phyloP scores from a whole-genome alignment of 2,113 vertebrate species.

The Emydocephalus ijimae region DNA sequence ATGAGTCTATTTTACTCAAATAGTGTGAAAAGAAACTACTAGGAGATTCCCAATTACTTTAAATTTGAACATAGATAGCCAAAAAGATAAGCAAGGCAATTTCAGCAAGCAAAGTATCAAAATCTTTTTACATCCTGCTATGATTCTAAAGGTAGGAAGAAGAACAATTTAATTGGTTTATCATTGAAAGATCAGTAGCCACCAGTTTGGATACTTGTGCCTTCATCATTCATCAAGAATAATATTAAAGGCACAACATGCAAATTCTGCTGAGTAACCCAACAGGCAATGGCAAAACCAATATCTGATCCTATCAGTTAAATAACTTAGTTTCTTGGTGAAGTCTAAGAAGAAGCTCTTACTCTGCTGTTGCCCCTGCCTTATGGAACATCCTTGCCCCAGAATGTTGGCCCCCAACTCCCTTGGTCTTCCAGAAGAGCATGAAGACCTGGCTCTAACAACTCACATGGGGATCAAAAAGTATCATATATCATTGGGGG shows the following conservation, averaged over 20 bases:
- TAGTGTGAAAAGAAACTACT: constrained; percentile 45
- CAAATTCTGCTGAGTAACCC: background rate
- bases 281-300: background rate
- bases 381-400: no score
- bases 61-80: constrained; percentile 29
- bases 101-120: constrained; percentile 36
- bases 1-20: constrained; percentile 12
- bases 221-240: background rate
- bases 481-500: no score
- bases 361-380: no score
- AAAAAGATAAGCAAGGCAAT: constrained; percentile 43
- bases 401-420: no score
- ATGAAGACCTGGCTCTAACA: no score
- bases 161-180: constrained; percentile 13
- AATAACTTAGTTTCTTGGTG: background rate
- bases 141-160: constrained; percentile 23
- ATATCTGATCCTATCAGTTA: background rate
- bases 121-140: constrained; percentile 37
- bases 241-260: background rate
- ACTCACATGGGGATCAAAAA: no score
- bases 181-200: constrained; percentile 36
- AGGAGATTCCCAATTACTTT: constrained; percentile 28
- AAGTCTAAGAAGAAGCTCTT: no score
- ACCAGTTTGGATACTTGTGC: background rate
- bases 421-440: no score